phyloP scores from a whole-genome alignment of 2,797 vertebrate genomes.

The Echiichthys vipera region DNA sequence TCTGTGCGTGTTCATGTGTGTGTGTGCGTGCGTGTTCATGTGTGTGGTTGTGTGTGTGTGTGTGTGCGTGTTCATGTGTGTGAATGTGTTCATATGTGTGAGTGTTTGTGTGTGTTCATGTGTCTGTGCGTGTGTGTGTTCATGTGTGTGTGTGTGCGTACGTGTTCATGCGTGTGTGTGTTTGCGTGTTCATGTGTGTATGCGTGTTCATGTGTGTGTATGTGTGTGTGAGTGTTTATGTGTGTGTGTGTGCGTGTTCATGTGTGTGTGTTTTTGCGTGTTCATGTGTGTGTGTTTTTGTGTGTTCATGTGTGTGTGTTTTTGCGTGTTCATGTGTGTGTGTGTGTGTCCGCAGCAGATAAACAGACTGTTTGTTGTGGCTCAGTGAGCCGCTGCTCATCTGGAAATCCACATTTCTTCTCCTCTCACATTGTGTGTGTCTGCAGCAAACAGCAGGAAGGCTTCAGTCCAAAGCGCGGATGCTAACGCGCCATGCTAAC shows the following conservation, averaged over 20 bases:
- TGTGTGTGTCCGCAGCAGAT: conserved; percentile 86
- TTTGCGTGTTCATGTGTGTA: no score
- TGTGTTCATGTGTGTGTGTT: not conserved
- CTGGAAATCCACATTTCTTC: conserved; percentile 92
- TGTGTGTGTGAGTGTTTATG: no score
- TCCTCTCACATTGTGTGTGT: conserved; percentile 90
- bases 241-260: not conserved
- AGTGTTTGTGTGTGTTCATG: no score
- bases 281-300: not conserved
- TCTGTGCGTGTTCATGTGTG: no score
- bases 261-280: not conserved
- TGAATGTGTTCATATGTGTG: no score
- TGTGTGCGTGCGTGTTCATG: no score
- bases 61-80: no score
- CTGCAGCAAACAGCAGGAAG: conserved; percentile 87
- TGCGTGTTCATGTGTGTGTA: no score
- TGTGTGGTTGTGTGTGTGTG: no score
- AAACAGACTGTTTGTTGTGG: conserved; percentile 94
- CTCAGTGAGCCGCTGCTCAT: conserved; percentile 90
- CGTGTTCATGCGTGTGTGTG: no score
- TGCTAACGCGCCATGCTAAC: conserved; percentile 2
- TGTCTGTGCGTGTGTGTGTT: no score
- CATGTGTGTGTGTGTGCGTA: no score
- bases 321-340: not conserved
- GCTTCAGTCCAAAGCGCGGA: not conserved